Percentiles rank a stretch among this genome's conserved stretches.
Evolutionary conservation across 2,797 vertebrate genomes (phyloP).

Genomic region (Intellagama lesueurii): DNA sequence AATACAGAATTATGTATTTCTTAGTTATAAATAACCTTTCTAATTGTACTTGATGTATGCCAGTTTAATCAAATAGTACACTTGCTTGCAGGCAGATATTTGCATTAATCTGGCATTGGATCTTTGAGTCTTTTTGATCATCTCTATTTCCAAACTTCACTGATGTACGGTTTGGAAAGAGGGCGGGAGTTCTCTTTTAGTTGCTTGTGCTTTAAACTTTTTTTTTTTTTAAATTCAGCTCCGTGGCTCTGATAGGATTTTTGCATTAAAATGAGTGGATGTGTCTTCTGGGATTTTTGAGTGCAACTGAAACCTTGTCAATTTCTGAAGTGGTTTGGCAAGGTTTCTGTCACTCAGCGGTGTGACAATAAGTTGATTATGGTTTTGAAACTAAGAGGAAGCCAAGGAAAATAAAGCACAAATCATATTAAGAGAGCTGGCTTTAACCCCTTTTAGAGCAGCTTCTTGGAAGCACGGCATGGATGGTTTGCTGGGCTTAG

Average conservation of each 20-base stretch:
- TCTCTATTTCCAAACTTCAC: conserved; percentile 70
- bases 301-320: conserved; percentile 67
- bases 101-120: conserved; percentile 78
- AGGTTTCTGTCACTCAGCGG: conserved; percentile 69
- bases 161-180: conserved; percentile 23
- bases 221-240: conserved; percentile 51
- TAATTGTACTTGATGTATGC: conserved; percentile 84
- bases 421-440: conserved; percentile 51
- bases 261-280: conserved; percentile 73
- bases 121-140: conserved; percentile 71
- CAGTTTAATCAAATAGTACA: conserved; percentile 82
- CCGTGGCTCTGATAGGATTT: conserved; percentile 65
- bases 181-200: conserved; percentile 55
- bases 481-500: too few species aligned
- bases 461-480: background rate
- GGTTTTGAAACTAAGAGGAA: conserved; percentile 69
- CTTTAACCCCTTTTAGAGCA: conserved; percentile 45
- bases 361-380: conserved; percentile 65
- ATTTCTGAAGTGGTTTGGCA: conserved; percentile 70
- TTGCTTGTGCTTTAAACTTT: conserved; percentile 55
- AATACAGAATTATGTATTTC: conserved; percentile 82
- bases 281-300: conserved; percentile 69
- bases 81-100: conserved; percentile 78
- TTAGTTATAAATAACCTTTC: conserved; percentile 83
- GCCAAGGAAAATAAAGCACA: conserved; percentile 61